A percentile compares a stretch with the other conserved stretches of the same genome.
Conservation (phyloP, 1,140 invertebrate species). For the Eurosta solidaginis region DNA sequence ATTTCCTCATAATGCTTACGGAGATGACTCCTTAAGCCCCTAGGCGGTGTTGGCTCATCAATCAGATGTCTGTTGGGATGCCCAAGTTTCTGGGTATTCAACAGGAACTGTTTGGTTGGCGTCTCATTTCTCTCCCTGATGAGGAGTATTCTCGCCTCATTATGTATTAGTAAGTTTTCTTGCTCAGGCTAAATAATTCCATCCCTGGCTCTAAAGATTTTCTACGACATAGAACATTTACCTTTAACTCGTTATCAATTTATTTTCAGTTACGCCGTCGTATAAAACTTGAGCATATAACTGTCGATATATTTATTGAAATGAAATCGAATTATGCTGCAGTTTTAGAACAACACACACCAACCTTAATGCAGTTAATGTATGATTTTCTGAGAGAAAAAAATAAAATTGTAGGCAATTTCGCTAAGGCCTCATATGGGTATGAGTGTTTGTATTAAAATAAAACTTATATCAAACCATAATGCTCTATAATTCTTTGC, state of each 20-base stretch:
- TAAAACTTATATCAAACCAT: too few relatives aligned
- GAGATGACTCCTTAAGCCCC: too few relatives aligned
- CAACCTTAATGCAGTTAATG: constrained; percentile 57
- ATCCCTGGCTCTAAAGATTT: too few relatives aligned
- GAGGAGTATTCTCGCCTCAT: too few relatives aligned
- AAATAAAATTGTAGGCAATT: constrained; percentile 45
- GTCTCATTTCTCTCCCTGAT: too few relatives aligned
- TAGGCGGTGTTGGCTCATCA: too few relatives aligned
- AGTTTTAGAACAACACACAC: constrained; percentile 57
- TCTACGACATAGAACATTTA: not conserved
- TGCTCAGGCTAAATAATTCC: not conserved
- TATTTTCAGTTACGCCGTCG: constrained; percentile 47
- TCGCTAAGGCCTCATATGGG: constrained; percentile 50
- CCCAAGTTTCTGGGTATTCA: too few relatives aligned
- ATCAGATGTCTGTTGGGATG: too few relatives aligned
- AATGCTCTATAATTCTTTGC: not conserved
- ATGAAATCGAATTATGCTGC: constrained; percentile 53
- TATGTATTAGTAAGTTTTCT: too few relatives aligned
- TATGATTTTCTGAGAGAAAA: constrained; percentile 54
- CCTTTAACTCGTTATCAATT: not conserved
- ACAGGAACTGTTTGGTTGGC: too few relatives aligned
- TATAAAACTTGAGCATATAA: constrained; percentile 58
- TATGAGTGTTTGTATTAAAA: not conserved
- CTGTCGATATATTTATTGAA: constrained; percentile 54
- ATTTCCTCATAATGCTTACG: too few relatives aligned